Evolutionary conservation across 2,113 vertebrate genomes (phyloP).

Genomic region (Cottus gobio): DNA sequence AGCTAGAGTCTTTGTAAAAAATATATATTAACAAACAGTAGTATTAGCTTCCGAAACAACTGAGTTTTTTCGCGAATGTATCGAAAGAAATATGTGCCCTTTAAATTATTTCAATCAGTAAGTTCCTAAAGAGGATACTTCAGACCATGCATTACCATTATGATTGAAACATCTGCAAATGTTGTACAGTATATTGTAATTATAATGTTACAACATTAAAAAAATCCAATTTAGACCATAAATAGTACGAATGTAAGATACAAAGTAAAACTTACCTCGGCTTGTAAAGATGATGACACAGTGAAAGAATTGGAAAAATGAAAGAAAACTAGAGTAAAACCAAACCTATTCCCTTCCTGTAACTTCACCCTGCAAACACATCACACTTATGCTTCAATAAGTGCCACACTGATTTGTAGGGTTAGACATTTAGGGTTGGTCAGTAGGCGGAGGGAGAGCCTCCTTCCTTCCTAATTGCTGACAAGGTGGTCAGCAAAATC

Average conservation of each 20-base stretch:
- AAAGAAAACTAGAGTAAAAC: neutral
- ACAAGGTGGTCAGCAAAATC: neutral
- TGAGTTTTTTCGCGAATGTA: neutral
- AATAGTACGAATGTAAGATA: neutral
- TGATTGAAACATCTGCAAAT: neutral
- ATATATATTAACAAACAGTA: neutral
- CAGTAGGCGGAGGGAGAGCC: slow-evolving; percentile 30
- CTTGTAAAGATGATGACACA: neutral
- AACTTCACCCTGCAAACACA: neutral
- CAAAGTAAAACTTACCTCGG: slow-evolving; percentile 36
- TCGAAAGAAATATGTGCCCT: too few species aligned
- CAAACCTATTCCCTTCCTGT: neutral
- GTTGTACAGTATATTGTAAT: neutral
- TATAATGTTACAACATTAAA: neutral
- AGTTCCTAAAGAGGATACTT: neutral
- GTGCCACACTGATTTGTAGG: neutral
- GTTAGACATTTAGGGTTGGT: neutral
- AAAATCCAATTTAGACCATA: neutral
- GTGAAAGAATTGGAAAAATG: neutral
- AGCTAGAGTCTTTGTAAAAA: neutral
- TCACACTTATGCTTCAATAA: neutral
- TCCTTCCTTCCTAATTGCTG: neutral
- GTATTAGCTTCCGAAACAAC: neutral
- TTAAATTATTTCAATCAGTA: neutral
- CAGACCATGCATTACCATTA: neutral